A percentile compares a stretch with the other conserved stretches of the same genome.
phyloP scores from a whole-genome alignment of 2,888 invertebrate genomes.

The Stenodera caucasica region DNA sequence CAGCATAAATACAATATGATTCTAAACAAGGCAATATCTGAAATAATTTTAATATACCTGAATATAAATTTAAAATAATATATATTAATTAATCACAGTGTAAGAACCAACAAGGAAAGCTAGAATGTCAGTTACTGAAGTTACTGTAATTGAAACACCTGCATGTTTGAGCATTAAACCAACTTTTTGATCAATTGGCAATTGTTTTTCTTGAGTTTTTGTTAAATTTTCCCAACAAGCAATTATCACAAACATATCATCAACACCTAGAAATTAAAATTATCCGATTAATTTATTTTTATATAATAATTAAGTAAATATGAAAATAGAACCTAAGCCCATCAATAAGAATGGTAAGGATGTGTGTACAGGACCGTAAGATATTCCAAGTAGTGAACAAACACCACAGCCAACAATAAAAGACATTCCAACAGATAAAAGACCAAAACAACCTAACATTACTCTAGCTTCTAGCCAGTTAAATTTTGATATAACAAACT shows the following conservation, averaged over 20 bases:
- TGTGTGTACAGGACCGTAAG: slow-evolving; percentile 81
- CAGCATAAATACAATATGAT: slow-evolving; percentile 82
- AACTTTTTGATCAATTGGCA: slow-evolving; percentile 65
- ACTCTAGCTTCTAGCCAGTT: slow-evolving; percentile 75
- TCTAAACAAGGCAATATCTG: slow-evolving; percentile 77
- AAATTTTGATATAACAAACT: slow-evolving; percentile 71
- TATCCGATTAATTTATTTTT: background rate
- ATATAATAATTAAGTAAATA: background rate
- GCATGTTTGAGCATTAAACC: slow-evolving; percentile 76
- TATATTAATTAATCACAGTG: slow-evolving; percentile 59
- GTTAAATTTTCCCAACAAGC: slow-evolving; percentile 73
- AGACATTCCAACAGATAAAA: slow-evolving; percentile 73
- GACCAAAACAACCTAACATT: slow-evolving; percentile 68
- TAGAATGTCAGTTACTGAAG: slow-evolving; percentile 79
- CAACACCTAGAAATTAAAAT: slow-evolving; percentile 63
- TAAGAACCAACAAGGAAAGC: slow-evolving; percentile 79
- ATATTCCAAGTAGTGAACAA: slow-evolving; percentile 70
- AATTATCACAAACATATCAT: slow-evolving; percentile 85
- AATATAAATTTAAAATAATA: background rate
- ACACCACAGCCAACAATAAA: slow-evolving; percentile 71
- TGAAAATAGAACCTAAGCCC: slow-evolving; percentile 61
- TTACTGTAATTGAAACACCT: slow-evolving; percentile 81
- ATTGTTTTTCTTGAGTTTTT: slow-evolving; percentile 57
- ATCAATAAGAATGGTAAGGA: slow-evolving; percentile 79
- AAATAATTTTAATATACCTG: slow-evolving; percentile 9